These are phyloP conservation scores for Smittia sp. DNA, from an alignment of 2,888 invertebrate species.

Conservation along the genomic window DNA sequence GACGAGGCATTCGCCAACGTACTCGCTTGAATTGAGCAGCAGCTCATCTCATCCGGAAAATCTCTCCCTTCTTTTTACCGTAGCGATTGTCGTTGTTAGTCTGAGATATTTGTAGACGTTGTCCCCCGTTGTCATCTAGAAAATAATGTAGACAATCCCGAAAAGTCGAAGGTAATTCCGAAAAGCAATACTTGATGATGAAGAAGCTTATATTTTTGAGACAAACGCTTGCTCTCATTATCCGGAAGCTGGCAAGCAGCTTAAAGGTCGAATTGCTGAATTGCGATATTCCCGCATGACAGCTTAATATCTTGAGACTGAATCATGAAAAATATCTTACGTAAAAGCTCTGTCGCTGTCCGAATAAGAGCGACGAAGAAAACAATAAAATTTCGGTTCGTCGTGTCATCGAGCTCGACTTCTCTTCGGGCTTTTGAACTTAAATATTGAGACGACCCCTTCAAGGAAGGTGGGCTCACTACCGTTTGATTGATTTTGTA, in stretches of 20 bases:
- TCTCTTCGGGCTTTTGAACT: not conserved
- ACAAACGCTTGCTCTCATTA: conserved; percentile 8
- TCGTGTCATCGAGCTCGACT: not conserved
- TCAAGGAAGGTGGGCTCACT: too few relatives aligned
- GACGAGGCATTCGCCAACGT: conserved; percentile 26
- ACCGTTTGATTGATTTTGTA: conserved; percentile 7
- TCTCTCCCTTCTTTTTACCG: not conserved
- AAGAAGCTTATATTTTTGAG: conserved; percentile 5
- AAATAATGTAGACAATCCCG: conserved; percentile 14
- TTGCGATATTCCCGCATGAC: conserved; percentile 16
- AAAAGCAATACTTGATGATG: conserved; percentile 9
- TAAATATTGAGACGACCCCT: too few relatives aligned
- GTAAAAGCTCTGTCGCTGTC: not conserved
- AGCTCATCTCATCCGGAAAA: not conserved
- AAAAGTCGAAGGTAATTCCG: conserved; percentile 10
- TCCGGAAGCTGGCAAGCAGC: not conserved
- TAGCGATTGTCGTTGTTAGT: not conserved
- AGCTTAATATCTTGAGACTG: conserved; percentile 24
- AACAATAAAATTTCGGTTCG: conserved; percentile 2
- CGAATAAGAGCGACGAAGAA: not conserved
- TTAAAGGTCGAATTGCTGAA: conserved; percentile 18
- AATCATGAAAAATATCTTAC: not conserved
- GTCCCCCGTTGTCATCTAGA: not conserved
- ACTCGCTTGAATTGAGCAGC: conserved; percentile 36
- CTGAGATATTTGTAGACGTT: not conserved